Evolutionary conservation across 2,797 vertebrate genomes (phyloP).

Genomic region (Anguilla marmorata): DNA sequence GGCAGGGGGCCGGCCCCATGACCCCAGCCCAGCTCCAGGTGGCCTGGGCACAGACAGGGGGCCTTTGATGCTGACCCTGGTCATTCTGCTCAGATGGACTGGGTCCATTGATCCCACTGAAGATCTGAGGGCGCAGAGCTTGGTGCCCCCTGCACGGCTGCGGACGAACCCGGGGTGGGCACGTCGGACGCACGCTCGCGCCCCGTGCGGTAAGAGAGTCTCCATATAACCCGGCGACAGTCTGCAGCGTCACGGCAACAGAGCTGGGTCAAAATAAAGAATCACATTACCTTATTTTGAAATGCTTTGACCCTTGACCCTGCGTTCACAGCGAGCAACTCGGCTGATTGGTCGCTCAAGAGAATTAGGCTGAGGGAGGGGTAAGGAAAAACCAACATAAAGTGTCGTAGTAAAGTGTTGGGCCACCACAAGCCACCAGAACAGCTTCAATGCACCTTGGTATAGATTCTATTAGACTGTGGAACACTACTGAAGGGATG

Average conservation of each 20-base stretch:
- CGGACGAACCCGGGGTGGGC: constrained; percentile 37
- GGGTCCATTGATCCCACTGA: constrained; percentile 62
- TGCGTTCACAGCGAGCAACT: too few relatives aligned
- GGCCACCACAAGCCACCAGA: too few relatives aligned
- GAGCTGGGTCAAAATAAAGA: too few relatives aligned
- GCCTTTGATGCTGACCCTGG: constrained; percentile 73
- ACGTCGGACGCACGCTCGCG: constrained; percentile 53
- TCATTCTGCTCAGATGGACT: constrained; percentile 61
- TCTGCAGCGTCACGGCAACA: constrained; percentile 42
- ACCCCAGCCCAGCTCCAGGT: constrained; percentile 64
- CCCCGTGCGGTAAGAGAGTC: constrained; percentile 48
- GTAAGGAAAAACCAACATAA: too few relatives aligned
- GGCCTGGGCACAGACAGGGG: constrained; percentile 66
- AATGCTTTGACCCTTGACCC: too few relatives aligned
- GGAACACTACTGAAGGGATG: too few relatives aligned
- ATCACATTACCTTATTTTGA: too few relatives aligned
- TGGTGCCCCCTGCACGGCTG: constrained; percentile 58
- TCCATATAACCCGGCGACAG: constrained; percentile 43
- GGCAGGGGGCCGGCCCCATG: constrained; percentile 42
- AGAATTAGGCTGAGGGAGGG: too few relatives aligned
- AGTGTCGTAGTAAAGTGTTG: too few relatives aligned
- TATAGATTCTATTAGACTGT: too few relatives aligned
- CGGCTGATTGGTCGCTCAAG: too few relatives aligned
- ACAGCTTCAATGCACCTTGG: too few relatives aligned
- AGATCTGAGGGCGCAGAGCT: constrained; percentile 61